Conservation (phyloP, 2,797 vertebrate genomes). For the Fringilla coelebs region DNA sequence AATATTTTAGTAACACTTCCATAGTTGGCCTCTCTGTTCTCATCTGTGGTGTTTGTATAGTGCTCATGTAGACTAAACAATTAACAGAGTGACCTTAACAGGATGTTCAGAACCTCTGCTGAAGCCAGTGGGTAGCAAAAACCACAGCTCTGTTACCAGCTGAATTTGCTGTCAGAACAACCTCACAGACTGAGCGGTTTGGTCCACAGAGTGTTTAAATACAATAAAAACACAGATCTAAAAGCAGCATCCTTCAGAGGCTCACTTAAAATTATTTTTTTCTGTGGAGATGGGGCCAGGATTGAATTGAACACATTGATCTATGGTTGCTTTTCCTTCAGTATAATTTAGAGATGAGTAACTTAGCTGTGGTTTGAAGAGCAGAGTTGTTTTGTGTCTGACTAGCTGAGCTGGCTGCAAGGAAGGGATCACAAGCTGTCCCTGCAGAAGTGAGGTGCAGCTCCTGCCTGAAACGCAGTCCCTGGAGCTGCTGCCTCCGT, state of each 20-base stretch:
- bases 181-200: background rate
- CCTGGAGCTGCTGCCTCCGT: background rate
- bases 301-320: background rate
- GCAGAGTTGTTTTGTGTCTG: background rate
- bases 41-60: background rate
- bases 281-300: fast-evolving
- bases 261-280: background rate
- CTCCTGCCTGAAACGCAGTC: background rate
- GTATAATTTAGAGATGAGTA: background rate
- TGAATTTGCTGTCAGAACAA: background rate
- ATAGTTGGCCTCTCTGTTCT: background rate
- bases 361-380: background rate
- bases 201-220: background rate
- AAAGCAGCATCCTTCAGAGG: background rate
- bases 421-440: background rate
- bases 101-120: background rate
- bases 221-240: background rate
- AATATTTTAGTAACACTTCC: background rate
- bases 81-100: background rate
- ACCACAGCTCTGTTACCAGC: background rate
- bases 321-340: background rate
- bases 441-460: background rate
- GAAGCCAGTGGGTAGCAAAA: background rate
- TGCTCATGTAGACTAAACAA: background rate
- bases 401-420: background rate